These are phyloP conservation scores for Philypnodon macrostomus DNA, from an alignment of 2,797 vertebrate genomes.

Conservation along the genomic window DNA sequence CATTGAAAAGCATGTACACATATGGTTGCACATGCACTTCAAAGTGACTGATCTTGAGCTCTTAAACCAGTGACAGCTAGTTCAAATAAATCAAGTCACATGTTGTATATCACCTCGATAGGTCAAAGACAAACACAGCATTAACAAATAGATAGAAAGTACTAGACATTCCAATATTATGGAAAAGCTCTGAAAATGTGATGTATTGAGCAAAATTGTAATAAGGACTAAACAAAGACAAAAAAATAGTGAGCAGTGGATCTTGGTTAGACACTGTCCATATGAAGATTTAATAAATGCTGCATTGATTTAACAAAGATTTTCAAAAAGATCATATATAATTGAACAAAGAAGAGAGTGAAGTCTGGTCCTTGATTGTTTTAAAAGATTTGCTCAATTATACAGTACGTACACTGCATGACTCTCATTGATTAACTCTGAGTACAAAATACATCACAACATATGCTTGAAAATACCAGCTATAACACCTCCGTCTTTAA, in stretches of 20 bases:
- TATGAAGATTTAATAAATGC: no score
- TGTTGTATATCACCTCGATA: conserved; percentile 1
- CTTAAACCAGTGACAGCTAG: conserved; percentile 20
- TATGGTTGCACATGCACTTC: conserved; percentile 9
- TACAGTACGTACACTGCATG: not conserved
- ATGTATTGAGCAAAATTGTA: no score
- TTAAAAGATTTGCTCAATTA: no score
- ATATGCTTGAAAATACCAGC: conserved; percentile 6
- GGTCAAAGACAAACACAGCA: conserved; percentile 8
- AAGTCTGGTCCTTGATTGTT: no score
- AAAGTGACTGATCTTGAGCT: conserved; percentile 25
- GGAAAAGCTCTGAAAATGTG: no score
- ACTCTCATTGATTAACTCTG: not conserved
- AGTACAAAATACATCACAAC: conserved; percentile 3
- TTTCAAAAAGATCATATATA: not conserved
- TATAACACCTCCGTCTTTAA: conserved; percentile 80
- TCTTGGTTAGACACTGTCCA: no score
- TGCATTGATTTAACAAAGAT: conserved; percentile 5
- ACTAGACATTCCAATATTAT: conserved; percentile 36
- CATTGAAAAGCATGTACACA: conserved; percentile 31
- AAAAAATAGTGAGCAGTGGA: conserved; percentile 44
- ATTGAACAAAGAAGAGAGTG: no score
- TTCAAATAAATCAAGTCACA: conserved; percentile 41
- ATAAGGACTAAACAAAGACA: no score
- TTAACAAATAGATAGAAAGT: conserved; percentile 30